Base-by-base conservation (phyloP, 2,888 invertebrate species). In the Yponomeuta cagnagella region DNA sequence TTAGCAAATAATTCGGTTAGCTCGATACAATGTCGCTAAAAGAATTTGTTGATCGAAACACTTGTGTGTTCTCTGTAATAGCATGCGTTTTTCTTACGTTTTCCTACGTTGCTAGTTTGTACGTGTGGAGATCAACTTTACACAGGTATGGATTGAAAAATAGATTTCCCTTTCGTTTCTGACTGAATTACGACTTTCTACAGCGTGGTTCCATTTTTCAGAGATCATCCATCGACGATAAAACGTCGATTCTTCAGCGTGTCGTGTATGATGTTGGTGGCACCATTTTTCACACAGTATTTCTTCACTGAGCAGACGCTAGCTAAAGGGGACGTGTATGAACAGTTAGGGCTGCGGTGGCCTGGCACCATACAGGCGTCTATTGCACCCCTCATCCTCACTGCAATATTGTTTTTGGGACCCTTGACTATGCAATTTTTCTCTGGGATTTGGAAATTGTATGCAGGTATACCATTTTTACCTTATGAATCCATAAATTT, bases 171-270 rank as follows among this genome's bases (percentile, higher is more conserved):
- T 65, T 10, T 15, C 33, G 12, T 67, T 67, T 67, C 3, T 37
- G 43, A 43, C n/a, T 67, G 12, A 43, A 67, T 64, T 23, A 2
- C 52, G 43, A 43, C 43, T 6, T 43, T 43, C 43, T 43, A 43
- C 43, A 43, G 8, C 5, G 43, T 43, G 37, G 37, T 72, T 93
- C 43, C 71, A 71, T 71, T 64, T 86, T 94, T 75, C 89, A 97
- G 98, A 80, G 96, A 98, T 82, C 97, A 98, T 87, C 97, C 98
- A 15, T 93, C 95, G 10, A 97, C 96, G 6, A 97, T 98, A 76
- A 97, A 97, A 84, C 94, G 94, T 81, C 94, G 98, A 81, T 98
- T 98, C 84, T 93, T 96, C 76, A 97, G 98, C 87, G 97, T 97
- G 10, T 94, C 95, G 75, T 90, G 96, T 74, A 96, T 97, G 90